Evolutionary conservation across 2,888 invertebrate species (phyloP).

Genomic region (Anagyrus pseudococci): DNA sequence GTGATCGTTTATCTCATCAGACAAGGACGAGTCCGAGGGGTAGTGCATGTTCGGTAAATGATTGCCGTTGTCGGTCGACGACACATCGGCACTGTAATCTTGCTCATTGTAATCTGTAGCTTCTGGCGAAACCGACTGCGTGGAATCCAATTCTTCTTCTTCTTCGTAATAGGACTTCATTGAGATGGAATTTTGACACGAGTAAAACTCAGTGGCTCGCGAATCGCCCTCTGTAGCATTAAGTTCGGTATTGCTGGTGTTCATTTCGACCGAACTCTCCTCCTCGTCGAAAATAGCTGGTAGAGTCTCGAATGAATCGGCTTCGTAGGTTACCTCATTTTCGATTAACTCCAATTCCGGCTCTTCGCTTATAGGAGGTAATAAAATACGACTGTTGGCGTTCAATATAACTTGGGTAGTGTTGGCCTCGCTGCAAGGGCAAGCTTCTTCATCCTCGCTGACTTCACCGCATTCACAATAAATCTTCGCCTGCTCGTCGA

Average conservation of each 20-base stretch:
- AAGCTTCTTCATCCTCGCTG: no score
- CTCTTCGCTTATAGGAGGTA: constrained; percentile 20
- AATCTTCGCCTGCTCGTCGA: constrained; percentile 9
- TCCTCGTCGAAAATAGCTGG: constrained; percentile 11
- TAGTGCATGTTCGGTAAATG: neutral
- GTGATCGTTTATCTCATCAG: constrained; percentile 5
- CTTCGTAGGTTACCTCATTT: neutral
- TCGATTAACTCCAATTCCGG: constrained; percentile 14
- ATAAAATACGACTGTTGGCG: neutral
- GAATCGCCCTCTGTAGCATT: neutral
- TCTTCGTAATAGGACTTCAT: constrained; percentile 9
- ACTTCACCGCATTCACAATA: neutral
- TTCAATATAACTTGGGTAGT: neutral
- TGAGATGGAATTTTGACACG: constrained; percentile 28
- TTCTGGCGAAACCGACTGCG: constrained; percentile 42
- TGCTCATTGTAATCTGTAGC: constrained; percentile 34
- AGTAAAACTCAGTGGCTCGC: constrained; percentile 23
- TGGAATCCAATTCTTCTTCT: constrained; percentile 32
- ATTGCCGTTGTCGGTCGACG: constrained; percentile 38
- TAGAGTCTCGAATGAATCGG: constrained; percentile 6
- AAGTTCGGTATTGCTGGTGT: neutral
- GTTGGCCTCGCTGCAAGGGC: neutral
- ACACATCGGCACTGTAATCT: constrained; percentile 43
- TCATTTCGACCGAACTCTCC: neutral
- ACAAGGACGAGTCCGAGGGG: constrained; percentile 4